Percentiles rank a stretch among this genome's conserved stretches.
Conservation (phyloP, 1,140 invertebrate genomes). For the Carposina sasakii region DNA sequence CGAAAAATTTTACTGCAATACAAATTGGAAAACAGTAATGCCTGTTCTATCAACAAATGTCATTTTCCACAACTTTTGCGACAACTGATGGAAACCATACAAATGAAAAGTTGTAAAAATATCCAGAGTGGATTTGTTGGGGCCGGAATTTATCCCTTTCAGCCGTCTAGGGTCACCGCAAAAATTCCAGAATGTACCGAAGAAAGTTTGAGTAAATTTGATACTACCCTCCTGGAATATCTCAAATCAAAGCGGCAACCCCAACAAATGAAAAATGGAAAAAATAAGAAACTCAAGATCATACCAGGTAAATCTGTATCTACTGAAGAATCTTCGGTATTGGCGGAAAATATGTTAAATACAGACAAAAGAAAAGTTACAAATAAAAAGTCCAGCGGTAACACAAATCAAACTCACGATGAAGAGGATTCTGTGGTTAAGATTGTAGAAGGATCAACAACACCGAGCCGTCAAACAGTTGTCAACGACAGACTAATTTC, state of each 20-base stretch:
- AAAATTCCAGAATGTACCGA: background rate
- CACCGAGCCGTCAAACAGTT: too few relatives aligned
- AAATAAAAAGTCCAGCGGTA: too few relatives aligned
- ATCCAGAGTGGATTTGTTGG: background rate
- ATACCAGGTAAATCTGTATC: background rate
- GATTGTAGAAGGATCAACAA: too few relatives aligned
- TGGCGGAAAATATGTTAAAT: too few relatives aligned
- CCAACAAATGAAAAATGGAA: background rate
- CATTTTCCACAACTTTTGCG: background rate
- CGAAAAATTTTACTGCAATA: constrained; percentile 31
- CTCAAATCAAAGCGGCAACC: background rate
- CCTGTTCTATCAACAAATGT: background rate
- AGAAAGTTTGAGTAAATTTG: background rate
- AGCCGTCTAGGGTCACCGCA: background rate
- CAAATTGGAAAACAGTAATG: background rate
- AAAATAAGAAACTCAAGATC: background rate
- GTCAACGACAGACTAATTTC: too few relatives aligned
- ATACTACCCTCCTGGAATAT: background rate
- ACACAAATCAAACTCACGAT: too few relatives aligned
- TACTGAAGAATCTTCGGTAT: background rate
- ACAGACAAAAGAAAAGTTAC: too few relatives aligned
- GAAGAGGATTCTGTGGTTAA: too few relatives aligned
- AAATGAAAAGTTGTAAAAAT: background rate
- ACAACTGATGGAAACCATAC: background rate
- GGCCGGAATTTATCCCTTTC: background rate